Percentiles rank a stretch among this genome's conserved stretches.
Evolutionary conservation across 2,113 vertebrate genomes (phyloP).

Genomic region (Ginglymostoma cirratum): DNA sequence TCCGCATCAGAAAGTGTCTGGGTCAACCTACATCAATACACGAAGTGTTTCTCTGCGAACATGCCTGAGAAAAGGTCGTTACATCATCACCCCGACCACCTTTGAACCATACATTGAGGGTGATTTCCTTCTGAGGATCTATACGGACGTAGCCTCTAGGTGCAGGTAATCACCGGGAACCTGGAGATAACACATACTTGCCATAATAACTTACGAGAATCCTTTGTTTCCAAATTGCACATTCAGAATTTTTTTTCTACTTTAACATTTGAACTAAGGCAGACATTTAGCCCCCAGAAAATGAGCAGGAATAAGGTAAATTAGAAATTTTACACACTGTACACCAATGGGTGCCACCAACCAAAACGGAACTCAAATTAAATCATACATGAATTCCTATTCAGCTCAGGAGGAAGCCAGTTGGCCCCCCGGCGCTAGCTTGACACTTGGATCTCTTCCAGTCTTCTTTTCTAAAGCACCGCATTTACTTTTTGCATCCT

Average conservation of each 20-base stretch:
- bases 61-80: constrained; percentile 67
- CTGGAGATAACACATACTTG: not conserved
- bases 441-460: not conserved
- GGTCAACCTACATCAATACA: constrained; percentile 72
- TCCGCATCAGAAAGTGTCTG: constrained; percentile 59
- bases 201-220: not conserved
- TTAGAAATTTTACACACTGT: not conserved
- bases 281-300: not conserved
- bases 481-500: too few species aligned
- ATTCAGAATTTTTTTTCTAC: not conserved
- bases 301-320: not conserved
- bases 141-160: constrained; percentile 67
- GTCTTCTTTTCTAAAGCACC: too few species aligned
- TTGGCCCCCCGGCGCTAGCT: not conserved
- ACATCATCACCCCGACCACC: constrained; percentile 77
- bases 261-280: not conserved
- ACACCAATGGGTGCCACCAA: not conserved
- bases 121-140: constrained; percentile 75
- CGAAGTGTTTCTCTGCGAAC: constrained; percentile 73
- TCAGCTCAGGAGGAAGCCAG: not conserved
- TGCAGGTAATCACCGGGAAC: constrained; percentile 63
- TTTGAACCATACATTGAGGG: constrained; percentile 59
- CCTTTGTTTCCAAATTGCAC: not conserved
- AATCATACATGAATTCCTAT: not conserved
- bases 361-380: not conserved